A percentile compares a stretch with the other conserved stretches of the same genome.
Conservation (phyloP, 1,140 invertebrate genomes). For the Bombus breviceps region DNA sequence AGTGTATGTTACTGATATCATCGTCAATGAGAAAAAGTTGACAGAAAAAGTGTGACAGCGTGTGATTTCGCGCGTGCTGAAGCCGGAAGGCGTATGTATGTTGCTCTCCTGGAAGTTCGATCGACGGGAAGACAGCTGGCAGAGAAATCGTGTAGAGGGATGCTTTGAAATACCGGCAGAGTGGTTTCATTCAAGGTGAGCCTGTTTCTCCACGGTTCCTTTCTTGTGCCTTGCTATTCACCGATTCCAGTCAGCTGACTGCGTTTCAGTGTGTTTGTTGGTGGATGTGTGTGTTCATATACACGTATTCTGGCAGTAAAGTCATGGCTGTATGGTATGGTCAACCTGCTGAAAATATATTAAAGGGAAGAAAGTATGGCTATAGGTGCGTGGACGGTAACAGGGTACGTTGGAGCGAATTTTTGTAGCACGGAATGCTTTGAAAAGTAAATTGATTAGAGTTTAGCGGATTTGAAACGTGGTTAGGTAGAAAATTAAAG, state of each 20-base stretch:
- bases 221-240: not conserved
- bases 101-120: constrained; percentile 57
- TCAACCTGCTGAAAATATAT: not conserved
- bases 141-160: constrained; percentile 43
- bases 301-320: not conserved
- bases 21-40: not conserved
- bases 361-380: not conserved
- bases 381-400: no score
- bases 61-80: constrained; percentile 20
- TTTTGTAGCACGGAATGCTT: not conserved
- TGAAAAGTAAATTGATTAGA: not conserved
- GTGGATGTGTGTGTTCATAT: no score
- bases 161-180: constrained; percentile 47
- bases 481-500: no score
- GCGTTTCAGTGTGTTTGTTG: not conserved
- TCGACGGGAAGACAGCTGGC: constrained; percentile 54
- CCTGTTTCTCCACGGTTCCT: not conserved
- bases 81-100: constrained; percentile 54
- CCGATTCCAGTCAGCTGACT: constrained; percentile 25
- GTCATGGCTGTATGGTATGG: not conserved
- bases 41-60: not conserved
- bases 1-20: not conserved
- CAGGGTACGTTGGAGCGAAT: not conserved
- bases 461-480: not conserved
- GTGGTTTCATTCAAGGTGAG: constrained; percentile 49